Percentiles rank a stretch among this genome's conserved stretches.
Evolutionary conservation across 2,888 invertebrate species (phyloP).

Genomic region (Dilophus febrilis): DNA sequence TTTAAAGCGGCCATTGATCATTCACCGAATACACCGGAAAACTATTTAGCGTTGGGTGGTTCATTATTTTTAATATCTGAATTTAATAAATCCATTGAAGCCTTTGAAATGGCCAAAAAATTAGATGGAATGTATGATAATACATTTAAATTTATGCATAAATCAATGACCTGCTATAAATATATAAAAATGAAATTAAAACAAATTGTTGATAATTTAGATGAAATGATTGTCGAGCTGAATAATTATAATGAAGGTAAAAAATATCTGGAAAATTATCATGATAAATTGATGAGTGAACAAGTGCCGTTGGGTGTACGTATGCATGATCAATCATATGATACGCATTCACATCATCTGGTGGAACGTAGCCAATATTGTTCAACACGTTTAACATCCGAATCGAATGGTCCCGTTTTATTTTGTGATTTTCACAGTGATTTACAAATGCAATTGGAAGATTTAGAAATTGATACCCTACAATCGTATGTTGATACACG

Average conservation of each 20-base stretch:
- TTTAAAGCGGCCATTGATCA: conserved; percentile 23
- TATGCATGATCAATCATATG: conserved; percentile 12
- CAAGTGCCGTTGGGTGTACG: conserved; percentile 18
- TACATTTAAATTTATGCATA: conserved; percentile 6
- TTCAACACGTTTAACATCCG: conserved; percentile 22
- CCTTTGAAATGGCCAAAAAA: conserved; percentile 22
- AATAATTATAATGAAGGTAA: conserved; percentile 6
- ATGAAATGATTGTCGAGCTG: conserved; percentile 6
- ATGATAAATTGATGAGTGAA: conserved; percentile 7
- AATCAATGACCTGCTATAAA: conserved; percentile 10
- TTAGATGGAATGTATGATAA: conserved; percentile 18
- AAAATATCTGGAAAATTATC: conserved; percentile 7
- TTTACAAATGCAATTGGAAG: conserved; percentile 27
- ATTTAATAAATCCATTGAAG: conserved; percentile 23
- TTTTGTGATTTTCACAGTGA: conserved; percentile 30
- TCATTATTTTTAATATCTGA: conserved; percentile 23
- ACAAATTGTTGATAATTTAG: conserved; percentile 6
- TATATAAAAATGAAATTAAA: conserved; percentile 8
- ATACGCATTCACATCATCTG: conserved; percentile 19
- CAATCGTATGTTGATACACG: conserved; percentile 2
- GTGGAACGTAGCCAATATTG: conserved; percentile 26
- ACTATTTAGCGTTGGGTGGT: conserved; percentile 24
- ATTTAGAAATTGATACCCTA: conserved; percentile 20
- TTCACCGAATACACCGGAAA: conserved; percentile 22
- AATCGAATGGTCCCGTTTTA: conserved; percentile 24